These are phyloP conservation scores for Protaetia brevitarsis DNA, from an alignment of 1,140 invertebrate species.

Conservation along the genomic window DNA sequence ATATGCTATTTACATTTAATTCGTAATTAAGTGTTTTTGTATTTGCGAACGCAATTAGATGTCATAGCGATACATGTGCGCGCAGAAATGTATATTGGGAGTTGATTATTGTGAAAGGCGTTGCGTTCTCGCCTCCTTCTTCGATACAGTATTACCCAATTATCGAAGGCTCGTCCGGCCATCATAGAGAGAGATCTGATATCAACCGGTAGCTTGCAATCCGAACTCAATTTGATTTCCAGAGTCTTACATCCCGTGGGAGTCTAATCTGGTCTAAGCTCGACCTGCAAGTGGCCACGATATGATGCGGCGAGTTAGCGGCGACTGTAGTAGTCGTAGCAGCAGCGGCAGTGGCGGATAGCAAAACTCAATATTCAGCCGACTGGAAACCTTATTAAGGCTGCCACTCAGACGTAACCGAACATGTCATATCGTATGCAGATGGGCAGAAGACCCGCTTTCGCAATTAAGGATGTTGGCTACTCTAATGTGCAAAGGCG, in stretches of 20 bases:
- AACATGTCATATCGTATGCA: constrained; percentile 41
- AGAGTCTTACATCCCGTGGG: constrained; percentile 40
- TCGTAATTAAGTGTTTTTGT: too few relatives aligned
- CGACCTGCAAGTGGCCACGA: constrained; percentile 44
- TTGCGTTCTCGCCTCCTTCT: background rate
- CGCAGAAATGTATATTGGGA: background rate
- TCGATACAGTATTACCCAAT: constrained; percentile 25
- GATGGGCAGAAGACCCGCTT: constrained; percentile 33
- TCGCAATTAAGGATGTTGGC: constrained; percentile 32
- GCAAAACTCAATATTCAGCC: constrained; percentile 49
- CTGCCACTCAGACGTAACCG: constrained; percentile 41
- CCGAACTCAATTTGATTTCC: constrained; percentile 49
- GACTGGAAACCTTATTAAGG: constrained; percentile 49
- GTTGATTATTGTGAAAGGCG: constrained; percentile 1
- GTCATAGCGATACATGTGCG: background rate
- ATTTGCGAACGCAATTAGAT: too few relatives aligned
- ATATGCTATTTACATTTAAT: too few relatives aligned
- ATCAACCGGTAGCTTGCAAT: constrained; percentile 35
- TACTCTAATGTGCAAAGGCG: constrained; percentile 25
- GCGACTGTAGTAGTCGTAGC: constrained; percentile 16
- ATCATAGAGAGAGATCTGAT: constrained; percentile 29
- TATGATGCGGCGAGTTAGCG: constrained; percentile 41
- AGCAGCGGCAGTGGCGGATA: background rate
- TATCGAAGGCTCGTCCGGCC: constrained; percentile 30
- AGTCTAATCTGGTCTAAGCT: constrained; percentile 47